A percentile compares a stretch with the other conserved stretches of the same genome.
Conservation (phyloP, 2,113 vertebrate species). For the Mellivora capensis region DNA sequence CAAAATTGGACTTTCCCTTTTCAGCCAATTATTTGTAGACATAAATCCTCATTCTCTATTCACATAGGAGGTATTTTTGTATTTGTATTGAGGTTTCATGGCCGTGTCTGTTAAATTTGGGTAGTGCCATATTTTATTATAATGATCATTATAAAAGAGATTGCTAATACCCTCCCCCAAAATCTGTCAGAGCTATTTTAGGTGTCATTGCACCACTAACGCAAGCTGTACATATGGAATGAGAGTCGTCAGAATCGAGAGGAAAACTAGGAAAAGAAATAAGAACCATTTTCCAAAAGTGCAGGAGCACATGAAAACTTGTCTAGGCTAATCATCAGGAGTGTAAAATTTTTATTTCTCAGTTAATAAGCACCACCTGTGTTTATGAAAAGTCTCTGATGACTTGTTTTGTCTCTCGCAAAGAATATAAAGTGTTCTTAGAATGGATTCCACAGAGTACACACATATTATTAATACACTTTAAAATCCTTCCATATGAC, state of each 20-base stretch:
- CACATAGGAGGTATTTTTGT: background rate
- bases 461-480: conserved; percentile 36
- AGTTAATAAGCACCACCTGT: conserved; percentile 72
- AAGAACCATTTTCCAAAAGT: conserved; percentile 53
- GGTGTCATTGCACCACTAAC: background rate
- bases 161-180: background rate
- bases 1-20: background rate
- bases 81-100: background rate
- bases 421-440: conserved; percentile 60
- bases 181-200: conserved; percentile 18
- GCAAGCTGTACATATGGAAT: conserved; percentile 55
- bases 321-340: conserved; percentile 72
- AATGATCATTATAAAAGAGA: background rate
- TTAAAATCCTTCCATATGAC: background rate
- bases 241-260: conserved; percentile 51
- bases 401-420: conserved; percentile 59
- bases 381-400: conserved; percentile 72
- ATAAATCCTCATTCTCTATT: background rate
- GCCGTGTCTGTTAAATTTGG: background rate
- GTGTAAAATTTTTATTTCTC: conserved; percentile 75
- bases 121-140: background rate
- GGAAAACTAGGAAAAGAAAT: conserved; percentile 46
- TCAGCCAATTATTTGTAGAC: background rate
- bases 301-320: conserved; percentile 38
- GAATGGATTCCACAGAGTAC: conserved; percentile 7